phyloP scores from a whole-genome alignment of 2,888 invertebrate genomes.

The Sarcophaga carnaria region DNA sequence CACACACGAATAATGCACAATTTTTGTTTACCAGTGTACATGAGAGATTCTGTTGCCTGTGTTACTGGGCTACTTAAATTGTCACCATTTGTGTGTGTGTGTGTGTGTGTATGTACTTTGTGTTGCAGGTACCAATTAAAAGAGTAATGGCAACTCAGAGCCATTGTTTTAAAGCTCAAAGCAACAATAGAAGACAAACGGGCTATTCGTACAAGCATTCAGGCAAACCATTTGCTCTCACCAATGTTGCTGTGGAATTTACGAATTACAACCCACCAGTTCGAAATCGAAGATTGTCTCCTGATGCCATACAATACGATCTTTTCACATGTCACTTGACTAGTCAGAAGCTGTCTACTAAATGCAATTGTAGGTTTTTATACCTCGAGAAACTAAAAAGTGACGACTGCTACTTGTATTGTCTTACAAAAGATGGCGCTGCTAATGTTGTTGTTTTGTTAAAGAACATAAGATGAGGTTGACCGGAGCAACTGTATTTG shows the following conservation, averaged over 20 bases:
- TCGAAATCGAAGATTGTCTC: too few species aligned
- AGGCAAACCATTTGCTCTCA: slow-evolving; percentile 2
- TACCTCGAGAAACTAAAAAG: too few species aligned
- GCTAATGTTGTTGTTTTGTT: too few species aligned
- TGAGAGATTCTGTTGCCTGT: slow-evolving; percentile 2
- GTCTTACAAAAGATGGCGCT: too few species aligned
- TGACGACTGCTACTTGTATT: too few species aligned
- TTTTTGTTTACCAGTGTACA: slow-evolving; percentile 23
- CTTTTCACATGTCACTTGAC: too few species aligned
- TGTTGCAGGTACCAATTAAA: slow-evolving; percentile 36
- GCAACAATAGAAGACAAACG: slow-evolving; percentile 45
- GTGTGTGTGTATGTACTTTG: background rate
- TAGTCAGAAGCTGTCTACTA: too few species aligned
- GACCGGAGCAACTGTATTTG: too few species aligned
- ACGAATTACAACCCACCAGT: too few species aligned
- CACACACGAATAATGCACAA: background rate
- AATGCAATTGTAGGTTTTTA: too few species aligned
- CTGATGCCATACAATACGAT: too few species aligned
- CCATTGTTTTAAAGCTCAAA: slow-evolving; percentile 43
- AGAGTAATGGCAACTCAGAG: slow-evolving; percentile 52
- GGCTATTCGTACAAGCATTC: slow-evolving; percentile 20
- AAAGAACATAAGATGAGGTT: too few species aligned
- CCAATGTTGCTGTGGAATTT: background rate
- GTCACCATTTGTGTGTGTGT: background rate
- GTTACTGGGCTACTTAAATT: slow-evolving; percentile 38